Conservation (phyloP, 2,797 vertebrate species). For the Rhinatrema bivittatum region DNA sequence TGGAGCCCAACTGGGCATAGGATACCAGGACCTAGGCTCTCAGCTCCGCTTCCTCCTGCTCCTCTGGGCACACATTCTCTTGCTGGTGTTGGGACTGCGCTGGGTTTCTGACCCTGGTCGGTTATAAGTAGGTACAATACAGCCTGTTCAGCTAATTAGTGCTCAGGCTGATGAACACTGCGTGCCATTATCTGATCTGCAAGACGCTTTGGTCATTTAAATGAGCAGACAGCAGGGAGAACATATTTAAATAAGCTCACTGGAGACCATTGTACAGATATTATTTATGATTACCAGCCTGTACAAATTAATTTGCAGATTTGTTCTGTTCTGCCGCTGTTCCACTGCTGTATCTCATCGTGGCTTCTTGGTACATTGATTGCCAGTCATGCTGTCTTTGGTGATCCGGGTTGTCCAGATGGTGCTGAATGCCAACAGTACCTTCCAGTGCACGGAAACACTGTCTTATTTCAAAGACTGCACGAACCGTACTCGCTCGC, state of each 20-base stretch:
- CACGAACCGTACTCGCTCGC: no score
- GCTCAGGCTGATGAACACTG: conserved; percentile 32
- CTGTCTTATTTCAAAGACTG: no score
- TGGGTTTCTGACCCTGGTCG: no score
- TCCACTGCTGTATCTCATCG: conserved; percentile 6
- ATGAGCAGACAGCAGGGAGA: conserved; percentile 35
- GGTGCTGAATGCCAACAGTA: no score
- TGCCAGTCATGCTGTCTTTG: conserved; percentile 30
- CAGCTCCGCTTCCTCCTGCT: no score
- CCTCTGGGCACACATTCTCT: no score
- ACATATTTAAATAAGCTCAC: conserved; percentile 51
- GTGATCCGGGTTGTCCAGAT: conserved; percentile 10
- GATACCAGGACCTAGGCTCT: no score
- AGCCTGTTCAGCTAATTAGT: conserved; percentile 48
- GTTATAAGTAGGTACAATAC: conserved; percentile 36
- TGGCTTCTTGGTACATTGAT: conserved; percentile 30
- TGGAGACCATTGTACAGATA: conserved; percentile 44
- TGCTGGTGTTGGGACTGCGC: no score
- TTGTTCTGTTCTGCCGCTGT: conserved; percentile 39
- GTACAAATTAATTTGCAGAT: conserved; percentile 49
- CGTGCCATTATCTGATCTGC: conserved; percentile 42
- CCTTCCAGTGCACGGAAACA: no score
- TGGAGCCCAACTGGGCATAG: no score
- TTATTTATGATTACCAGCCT: conserved; percentile 46
- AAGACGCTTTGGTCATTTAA: conserved; percentile 43